A percentile compares a stretch with the other conserved stretches of the same genome.
These are phyloP conservation scores for Cinclus mexicanus DNA, from an alignment of 2,113 vertebrate species.

Conservation along the genomic window DNA sequence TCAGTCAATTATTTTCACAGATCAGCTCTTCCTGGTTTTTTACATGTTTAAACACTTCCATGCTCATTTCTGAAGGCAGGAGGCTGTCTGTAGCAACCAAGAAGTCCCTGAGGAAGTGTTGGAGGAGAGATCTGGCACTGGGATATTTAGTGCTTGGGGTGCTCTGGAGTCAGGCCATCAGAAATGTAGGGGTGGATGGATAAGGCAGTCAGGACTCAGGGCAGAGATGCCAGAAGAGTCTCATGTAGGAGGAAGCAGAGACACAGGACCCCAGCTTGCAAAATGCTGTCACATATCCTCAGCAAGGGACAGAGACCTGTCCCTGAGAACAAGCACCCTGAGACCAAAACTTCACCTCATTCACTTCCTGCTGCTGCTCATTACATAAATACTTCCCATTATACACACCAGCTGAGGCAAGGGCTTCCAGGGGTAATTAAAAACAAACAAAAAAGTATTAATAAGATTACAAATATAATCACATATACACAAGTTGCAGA, in stretches of 20 bases:
- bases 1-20: not conserved
- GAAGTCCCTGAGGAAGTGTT: not conserved
- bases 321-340: not conserved
- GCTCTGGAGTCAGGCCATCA: not conserved
- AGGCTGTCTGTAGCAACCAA: not conserved
- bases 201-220: rapidly evolving
- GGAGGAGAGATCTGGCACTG: not conserved
- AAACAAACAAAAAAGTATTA: not conserved
- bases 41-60: not conserved
- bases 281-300: not conserved
- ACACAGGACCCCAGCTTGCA: not conserved
- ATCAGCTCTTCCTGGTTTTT: not conserved
- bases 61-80: not conserved
- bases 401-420: not conserved
- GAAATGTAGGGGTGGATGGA: not conserved
- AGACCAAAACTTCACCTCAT: not conserved
- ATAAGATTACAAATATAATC: not conserved
- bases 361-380: not conserved
- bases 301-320: not conserved
- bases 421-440: not conserved
- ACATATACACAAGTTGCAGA: not conserved
- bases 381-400: not conserved
- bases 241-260: not conserved
- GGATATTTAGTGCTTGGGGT: not conserved
- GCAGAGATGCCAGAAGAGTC: not conserved